These are phyloP conservation scores for Drosophila sucinea DNA, from an alignment of 1,140 invertebrate genomes.

Conservation along the genomic window DNA sequence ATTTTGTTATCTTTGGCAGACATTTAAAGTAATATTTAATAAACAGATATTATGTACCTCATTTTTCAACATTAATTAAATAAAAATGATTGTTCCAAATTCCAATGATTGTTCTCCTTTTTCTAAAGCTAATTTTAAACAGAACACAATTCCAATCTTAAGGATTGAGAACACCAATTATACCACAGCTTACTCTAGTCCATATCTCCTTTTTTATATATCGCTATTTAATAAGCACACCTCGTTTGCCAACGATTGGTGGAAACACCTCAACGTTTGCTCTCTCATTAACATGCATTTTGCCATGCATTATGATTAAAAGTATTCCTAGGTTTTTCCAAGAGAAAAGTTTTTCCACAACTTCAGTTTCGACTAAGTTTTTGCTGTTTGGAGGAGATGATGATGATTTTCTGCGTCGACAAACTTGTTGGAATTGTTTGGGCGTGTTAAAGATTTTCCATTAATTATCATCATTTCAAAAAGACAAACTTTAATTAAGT, in stretches of 20 bases:
- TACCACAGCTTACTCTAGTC: not conserved
- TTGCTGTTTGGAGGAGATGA: slow-evolving; percentile 62
- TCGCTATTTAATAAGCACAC: slow-evolving; percentile 16
- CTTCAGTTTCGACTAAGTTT: slow-evolving; percentile 46
- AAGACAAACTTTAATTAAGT: slow-evolving; percentile 71
- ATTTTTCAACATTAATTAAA: too few species aligned
- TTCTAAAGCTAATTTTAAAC: too few species aligned
- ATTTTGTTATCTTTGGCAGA: too few species aligned
- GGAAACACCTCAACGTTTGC: slow-evolving; percentile 23
- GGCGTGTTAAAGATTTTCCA: slow-evolving; percentile 79
- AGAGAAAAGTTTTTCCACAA: slow-evolving; percentile 7
- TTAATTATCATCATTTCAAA: slow-evolving; percentile 62
- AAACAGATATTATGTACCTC: too few species aligned
- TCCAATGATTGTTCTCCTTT: too few species aligned
- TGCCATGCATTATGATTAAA: slow-evolving; percentile 62
- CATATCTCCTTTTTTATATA: not conserved
- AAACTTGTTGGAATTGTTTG: slow-evolving; percentile 80
- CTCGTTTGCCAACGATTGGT: not conserved
- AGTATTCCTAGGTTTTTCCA: slow-evolving; percentile 32
- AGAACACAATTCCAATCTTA: too few species aligned
- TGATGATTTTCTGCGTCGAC: slow-evolving; percentile 69
- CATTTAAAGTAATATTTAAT: too few species aligned
- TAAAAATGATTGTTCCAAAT: too few species aligned
- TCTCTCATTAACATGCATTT: slow-evolving; percentile 61
- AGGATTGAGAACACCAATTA: too few species aligned